Percentiles rank a stretch among this genome's conserved stretches.
Conservation (phyloP, 2,113 vertebrate genomes). For the Trogon surrucura region DNA sequence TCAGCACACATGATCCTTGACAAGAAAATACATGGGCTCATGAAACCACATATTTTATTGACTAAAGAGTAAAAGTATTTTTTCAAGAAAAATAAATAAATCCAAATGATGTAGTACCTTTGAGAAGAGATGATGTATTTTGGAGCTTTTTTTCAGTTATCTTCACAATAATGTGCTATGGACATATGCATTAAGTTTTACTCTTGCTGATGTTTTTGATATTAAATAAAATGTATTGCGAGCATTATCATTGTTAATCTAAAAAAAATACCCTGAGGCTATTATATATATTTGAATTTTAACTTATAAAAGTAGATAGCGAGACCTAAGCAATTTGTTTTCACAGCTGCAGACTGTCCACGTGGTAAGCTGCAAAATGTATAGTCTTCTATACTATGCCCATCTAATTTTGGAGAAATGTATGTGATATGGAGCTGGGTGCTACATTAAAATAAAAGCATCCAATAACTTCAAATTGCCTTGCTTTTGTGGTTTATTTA, state of each 20-base stretch:
- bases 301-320: slow-evolving; percentile 65
- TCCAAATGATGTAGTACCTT: slow-evolving; percentile 33
- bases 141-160: slow-evolving; percentile 70
- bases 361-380: slow-evolving; percentile 47
- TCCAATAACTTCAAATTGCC: slow-evolving; percentile 40
- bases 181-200: slow-evolving; percentile 61
- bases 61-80: slow-evolving; percentile 71
- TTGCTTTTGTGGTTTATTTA: slow-evolving; percentile 47
- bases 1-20: background rate
- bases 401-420: slow-evolving; percentile 55
- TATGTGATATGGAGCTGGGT: slow-evolving; percentile 71
- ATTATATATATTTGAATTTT: slow-evolving; percentile 71
- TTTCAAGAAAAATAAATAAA: slow-evolving; percentile 50
- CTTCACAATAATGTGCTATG: slow-evolving; percentile 64
- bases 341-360: slow-evolving; percentile 73
- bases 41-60: slow-evolving; percentile 63
- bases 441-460: slow-evolving; percentile 72
- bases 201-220: slow-evolving; percentile 60
- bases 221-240: slow-evolving; percentile 1
- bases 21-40: background rate
- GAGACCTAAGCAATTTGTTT: slow-evolving; percentile 73
- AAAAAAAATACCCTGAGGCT: slow-evolving; percentile 37
- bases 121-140: slow-evolving; percentile 67
- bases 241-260: slow-evolving; percentile 63
- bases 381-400: slow-evolving; percentile 40